A percentile compares a stretch with the other conserved stretches of the same genome.
phyloP scores from a whole-genome alignment of 2,888 invertebrate species.

The Metallyticus violacea region DNA sequence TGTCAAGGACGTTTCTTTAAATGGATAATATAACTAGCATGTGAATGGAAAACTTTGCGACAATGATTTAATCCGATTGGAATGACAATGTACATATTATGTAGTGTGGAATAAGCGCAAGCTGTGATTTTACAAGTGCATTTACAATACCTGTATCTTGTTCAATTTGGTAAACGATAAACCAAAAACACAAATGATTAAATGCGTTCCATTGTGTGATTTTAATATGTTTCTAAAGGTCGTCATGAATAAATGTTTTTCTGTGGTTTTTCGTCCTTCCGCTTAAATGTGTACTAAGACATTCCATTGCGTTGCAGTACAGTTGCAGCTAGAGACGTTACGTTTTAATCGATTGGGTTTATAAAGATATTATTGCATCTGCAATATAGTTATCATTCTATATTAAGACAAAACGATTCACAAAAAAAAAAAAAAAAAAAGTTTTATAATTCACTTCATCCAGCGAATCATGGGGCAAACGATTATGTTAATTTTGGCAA shows the following conservation, averaged over 20 bases:
- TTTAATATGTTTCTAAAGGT: neutral
- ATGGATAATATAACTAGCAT: no score
- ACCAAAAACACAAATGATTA: neutral
- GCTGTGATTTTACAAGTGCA: no score
- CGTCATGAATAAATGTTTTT: neutral
- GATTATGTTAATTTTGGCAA: constrained; percentile 13
- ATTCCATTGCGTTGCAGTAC: neutral
- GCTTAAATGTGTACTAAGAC: neutral
- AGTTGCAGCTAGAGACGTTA: no score
- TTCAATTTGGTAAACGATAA: neutral
- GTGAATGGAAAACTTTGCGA: no score
- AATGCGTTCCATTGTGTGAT: neutral
- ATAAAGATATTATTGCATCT: neutral
- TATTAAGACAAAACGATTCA: neutral
- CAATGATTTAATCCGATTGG: no score
- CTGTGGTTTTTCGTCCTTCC: neutral
- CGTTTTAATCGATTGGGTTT: neutral
- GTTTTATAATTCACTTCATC: neutral
- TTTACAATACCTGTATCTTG: no score
- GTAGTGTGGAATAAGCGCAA: no score
- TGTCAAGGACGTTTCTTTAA: no score
- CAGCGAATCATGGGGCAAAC: neutral
- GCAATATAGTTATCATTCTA: neutral
- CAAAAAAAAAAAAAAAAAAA: no score
- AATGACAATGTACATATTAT: no score